Evolutionary conservation across 1,140 invertebrate genomes (phyloP).

Genomic region (Fopius arisanus): DNA sequence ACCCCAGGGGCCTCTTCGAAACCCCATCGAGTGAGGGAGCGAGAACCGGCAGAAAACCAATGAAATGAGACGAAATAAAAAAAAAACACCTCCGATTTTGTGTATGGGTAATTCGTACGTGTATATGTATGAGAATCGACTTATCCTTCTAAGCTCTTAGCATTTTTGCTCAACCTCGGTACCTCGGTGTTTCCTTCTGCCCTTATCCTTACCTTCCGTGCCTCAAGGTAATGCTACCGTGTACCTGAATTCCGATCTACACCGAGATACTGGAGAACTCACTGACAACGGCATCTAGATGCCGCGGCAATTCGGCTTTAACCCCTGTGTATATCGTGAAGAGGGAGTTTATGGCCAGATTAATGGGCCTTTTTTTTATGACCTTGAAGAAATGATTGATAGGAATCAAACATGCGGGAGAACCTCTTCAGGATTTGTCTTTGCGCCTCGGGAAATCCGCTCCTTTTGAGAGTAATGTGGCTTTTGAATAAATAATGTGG

Average conservation of each 20-base stretch:
- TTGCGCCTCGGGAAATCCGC: no score
- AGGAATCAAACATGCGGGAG: no score
- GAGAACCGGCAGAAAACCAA: not conserved
- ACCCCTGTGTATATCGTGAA: not conserved
- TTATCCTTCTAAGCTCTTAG: constrained; percentile 1
- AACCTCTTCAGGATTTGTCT: no score
- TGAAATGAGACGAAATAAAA: not conserved
- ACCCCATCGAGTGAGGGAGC: not conserved
- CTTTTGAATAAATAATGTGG: no score
- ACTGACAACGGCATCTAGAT: constrained; percentile 24
- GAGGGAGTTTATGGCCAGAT: not conserved
- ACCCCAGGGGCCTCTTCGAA: constrained; percentile 41
- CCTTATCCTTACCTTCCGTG: constrained; percentile 34
- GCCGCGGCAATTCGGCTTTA: constrained; percentile 13
- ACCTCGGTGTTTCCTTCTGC: constrained; percentile 8
- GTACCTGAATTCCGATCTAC: constrained; percentile 65
- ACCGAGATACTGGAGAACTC: constrained; percentile 49
- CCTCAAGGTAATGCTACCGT: constrained; percentile 62
- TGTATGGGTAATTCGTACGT: constrained; percentile 7
- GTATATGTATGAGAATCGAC: constrained; percentile 13
- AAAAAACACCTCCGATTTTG: not conserved
- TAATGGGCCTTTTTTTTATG: not conserved
- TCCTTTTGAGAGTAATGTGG: no score
- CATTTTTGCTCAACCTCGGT: not conserved
- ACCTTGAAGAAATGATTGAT: no score